These are phyloP conservation scores for Typhlomys cinereus DNA, from an alignment of 2,113 vertebrate species.

Conservation along the genomic window DNA sequence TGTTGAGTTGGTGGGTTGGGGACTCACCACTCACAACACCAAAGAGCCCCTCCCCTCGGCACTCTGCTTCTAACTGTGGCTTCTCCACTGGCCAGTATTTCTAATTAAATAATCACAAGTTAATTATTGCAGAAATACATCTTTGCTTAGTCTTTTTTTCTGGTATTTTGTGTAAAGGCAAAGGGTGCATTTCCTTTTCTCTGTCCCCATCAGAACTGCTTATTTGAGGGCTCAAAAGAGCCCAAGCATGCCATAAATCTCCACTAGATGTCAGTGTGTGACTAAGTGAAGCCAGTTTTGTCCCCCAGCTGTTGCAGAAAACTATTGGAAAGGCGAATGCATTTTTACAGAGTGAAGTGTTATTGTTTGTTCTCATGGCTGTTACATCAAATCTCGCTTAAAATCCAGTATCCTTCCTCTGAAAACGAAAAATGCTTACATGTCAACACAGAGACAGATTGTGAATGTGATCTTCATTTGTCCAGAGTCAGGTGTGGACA, in stretches of 20 bases:
- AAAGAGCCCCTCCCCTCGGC: background rate
- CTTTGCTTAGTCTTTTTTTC: background rate
- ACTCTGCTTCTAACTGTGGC: background rate
- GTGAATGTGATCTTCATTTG: background rate
- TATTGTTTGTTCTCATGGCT: background rate
- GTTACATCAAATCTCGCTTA: background rate
- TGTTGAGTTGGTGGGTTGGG: background rate
- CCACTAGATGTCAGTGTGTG: slow-evolving; percentile 84
- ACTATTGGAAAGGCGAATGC: background rate
- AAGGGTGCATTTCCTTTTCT: background rate
- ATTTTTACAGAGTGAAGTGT: background rate
- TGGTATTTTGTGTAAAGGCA: background rate
- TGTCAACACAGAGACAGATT: too few relatives aligned
- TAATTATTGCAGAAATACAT: background rate
- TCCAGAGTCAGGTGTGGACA: background rate
- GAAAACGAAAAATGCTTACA: background rate
- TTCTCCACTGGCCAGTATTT: background rate
- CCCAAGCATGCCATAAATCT: slow-evolving; percentile 49
- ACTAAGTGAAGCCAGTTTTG: slow-evolving; percentile 19
- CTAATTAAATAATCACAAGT: background rate
- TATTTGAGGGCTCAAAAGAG: background rate
- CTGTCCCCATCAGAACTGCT: background rate
- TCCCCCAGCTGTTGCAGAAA: background rate
- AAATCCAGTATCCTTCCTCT: background rate
- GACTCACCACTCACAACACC: too few relatives aligned